Conservation (phyloP, 1,140 invertebrate species). For the Antheraea pernyi region DNA sequence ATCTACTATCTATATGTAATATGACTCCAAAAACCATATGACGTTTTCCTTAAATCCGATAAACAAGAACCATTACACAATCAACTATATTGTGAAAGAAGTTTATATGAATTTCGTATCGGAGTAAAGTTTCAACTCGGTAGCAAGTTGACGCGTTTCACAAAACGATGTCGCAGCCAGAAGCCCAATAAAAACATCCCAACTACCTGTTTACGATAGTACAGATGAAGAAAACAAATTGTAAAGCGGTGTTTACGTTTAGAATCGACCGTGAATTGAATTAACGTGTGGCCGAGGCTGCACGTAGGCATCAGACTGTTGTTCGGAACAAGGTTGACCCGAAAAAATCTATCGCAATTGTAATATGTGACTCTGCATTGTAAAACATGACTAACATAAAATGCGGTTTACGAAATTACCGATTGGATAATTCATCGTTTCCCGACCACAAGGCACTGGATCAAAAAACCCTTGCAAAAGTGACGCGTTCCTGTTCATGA, state of each 20-base stretch:
- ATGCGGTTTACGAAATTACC: neutral
- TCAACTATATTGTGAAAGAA: neutral
- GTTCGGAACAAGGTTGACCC: conserved; percentile 41
- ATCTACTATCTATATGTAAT: no score
- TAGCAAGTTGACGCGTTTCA: neutral
- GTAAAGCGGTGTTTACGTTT: conserved; percentile 35
- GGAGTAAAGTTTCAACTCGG: neutral
- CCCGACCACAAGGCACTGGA: neutral
- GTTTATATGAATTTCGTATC: neutral
- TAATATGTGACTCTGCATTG: conserved; percentile 38
- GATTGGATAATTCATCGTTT: neutral
- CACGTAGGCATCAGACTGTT: conserved; percentile 55
- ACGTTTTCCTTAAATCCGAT: neutral
- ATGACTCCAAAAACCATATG: neutral
- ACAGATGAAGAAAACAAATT: conserved; percentile 28
- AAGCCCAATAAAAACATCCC: neutral
- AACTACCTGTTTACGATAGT: conserved; percentile 1
- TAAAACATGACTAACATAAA: conserved; percentile 68
- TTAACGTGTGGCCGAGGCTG: conserved; percentile 60
- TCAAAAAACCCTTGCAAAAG: neutral
- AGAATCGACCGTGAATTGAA: conserved; percentile 50
- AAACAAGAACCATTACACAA: neutral
- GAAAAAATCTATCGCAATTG: conserved; percentile 53
- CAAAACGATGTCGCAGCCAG: neutral
- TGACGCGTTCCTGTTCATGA: no score